A percentile compares a stretch with the other conserved stretches of the same genome.
phyloP scores from a whole-genome alignment of 1,140 invertebrate species.

The Drosophila arawakana region DNA sequence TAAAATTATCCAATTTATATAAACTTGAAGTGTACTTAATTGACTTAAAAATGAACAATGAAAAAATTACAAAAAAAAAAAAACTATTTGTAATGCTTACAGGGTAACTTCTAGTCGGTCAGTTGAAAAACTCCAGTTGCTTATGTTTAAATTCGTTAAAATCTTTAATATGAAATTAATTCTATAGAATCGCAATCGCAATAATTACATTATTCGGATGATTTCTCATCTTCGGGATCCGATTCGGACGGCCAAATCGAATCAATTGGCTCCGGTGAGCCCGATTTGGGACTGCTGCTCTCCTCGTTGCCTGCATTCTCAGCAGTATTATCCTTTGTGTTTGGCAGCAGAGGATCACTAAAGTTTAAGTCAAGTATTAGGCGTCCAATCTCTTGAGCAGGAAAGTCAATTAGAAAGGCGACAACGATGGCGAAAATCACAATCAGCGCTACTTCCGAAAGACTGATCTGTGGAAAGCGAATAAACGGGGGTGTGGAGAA shows the following conservation, averaged over 20 bases:
- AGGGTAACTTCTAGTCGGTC: no score
- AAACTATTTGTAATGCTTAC: not conserved
- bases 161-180: conserved; percentile 40
- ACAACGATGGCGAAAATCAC: conserved; percentile 78
- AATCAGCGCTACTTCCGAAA: conserved; percentile 52
- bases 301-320: conserved; percentile 14
- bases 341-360: conserved; percentile 38
- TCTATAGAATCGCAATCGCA: conserved; percentile 11
- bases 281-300: conserved; percentile 30
- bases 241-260: conserved; percentile 61
- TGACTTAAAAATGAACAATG: not conserved
- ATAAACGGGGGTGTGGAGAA: not conserved
- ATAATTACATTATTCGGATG: conserved; percentile 37
- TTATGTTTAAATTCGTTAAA: not conserved
- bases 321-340: not conserved
- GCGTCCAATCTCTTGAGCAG: conserved; percentile 86
- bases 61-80: not conserved
- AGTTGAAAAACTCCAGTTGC: no score
- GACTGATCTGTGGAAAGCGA: conserved; percentile 42
- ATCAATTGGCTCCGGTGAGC: conserved; percentile 46
- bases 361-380: conserved; percentile 71
- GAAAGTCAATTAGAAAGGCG: conserved; percentile 86
- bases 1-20: conserved; percentile 17
- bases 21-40: conserved; percentile 30
- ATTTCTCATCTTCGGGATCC: conserved; percentile 58